Percentiles rank a stretch among this genome's conserved stretches.
Conservation (phyloP, 2,797 vertebrate species). For the Microctenopoma lineatum region DNA sequence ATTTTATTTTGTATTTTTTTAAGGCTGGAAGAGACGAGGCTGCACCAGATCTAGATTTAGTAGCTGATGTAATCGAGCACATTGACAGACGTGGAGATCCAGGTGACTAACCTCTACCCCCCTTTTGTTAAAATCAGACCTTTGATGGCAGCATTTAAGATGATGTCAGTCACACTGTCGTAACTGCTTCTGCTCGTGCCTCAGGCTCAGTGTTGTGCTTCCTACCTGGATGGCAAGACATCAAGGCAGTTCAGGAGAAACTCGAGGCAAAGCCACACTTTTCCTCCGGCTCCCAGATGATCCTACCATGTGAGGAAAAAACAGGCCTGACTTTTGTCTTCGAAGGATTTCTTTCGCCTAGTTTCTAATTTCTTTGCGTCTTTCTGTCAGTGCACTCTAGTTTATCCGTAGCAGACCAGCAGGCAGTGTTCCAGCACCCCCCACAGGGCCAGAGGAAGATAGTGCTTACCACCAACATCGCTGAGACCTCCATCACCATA, state of each 20-base stretch:
- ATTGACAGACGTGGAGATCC: slow-evolving; percentile 88
- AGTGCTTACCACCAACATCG: slow-evolving; percentile 94
- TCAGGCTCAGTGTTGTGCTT: slow-evolving; percentile 97
- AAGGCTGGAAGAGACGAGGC: slow-evolving; percentile 78
- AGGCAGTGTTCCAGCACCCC: slow-evolving; percentile 91
- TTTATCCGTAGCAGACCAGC: slow-evolving; percentile 94
- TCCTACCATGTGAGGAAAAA: slow-evolving; percentile 88
- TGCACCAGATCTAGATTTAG: slow-evolving; percentile 87
- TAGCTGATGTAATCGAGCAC: slow-evolving; percentile 90
- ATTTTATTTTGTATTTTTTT: neutral
- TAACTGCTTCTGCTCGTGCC: neutral
- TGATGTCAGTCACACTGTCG: neutral
- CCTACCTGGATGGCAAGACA: slow-evolving; percentile 98
- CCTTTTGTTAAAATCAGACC: neutral
- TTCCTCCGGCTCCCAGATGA: slow-evolving; percentile 85
- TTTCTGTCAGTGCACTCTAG: slow-evolving; percentile 91
- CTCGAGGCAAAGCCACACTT: slow-evolving; percentile 82
- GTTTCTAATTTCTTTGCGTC: accelerated
- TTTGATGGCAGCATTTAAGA: neutral
- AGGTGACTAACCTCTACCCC: slow-evolving; percentile 78
- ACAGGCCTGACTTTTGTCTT: neutral
- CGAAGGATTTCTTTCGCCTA: neutral
- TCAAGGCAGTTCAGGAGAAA: slow-evolving; percentile 90
- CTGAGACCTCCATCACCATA: slow-evolving; percentile 96
- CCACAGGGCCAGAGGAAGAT: slow-evolving; percentile 89